Base-by-base conservation (phyloP, 2,888 invertebrate species). In the Torymus texanus region DNA sequence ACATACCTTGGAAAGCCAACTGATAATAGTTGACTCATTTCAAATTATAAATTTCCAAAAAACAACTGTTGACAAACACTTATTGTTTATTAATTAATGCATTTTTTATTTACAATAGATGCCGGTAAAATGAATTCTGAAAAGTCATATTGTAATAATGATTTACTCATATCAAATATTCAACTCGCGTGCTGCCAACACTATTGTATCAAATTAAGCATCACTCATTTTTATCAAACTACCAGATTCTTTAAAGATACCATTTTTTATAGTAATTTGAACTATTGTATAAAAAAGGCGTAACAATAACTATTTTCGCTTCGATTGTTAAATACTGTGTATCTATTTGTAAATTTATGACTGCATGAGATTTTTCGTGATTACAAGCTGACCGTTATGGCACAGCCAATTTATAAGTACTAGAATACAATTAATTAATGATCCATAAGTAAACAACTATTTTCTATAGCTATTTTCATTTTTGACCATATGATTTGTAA, bases 41-140 rank as follows among this genome's bases (percentile, higher is more conserved):
- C 58, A 78, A 55, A 59, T 51, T 2, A 65, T 50, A 56, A 70
- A 75, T 71, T 78, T n/a, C 14, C 58, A 18, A 75, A 65, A 66
- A 62, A 58, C 59, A 62, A 13, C 50, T 70, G 53, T 73, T 77
- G 53, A 75, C 11, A n/a, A 71, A 78, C 61, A 51, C 24, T 65
- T 14, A 51, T 68, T 76, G 67, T 67, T 73, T 68, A 62, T 75
- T 75, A 71, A 65, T 68, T 75, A 78, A 13, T 18, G 18, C 18
- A 51, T 51, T 75, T 24, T 76, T 79, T 70, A 80, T 74, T 66
- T 59, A 21, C 59, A 62, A 66, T 80, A 55, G 59, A 67, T 66
- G 56, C 41, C 56, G 21, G 24, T 14, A 77, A 50, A 59, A 74
- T 80, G 12, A 66, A 51, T 18, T 75, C 74, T 79, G 70, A 59